These are phyloP conservation scores for Saxidomus purpurata DNA, from an alignment of 1,140 invertebrate genomes.

Conservation along the genomic window DNA sequence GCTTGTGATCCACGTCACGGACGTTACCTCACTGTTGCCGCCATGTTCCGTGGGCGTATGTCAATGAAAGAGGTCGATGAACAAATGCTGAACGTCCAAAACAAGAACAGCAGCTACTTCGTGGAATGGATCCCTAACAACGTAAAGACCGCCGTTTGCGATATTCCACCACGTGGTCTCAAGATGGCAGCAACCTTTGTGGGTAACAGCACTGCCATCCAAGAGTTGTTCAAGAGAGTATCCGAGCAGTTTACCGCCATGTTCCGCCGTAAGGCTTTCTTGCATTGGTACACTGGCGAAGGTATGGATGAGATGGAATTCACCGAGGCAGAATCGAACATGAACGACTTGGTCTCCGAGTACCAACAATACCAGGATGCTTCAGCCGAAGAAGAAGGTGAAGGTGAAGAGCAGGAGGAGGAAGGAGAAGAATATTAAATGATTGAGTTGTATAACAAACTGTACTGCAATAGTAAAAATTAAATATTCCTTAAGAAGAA, in stretches of 20 bases:
- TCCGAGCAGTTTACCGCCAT: constrained; percentile 88
- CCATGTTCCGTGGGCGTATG: constrained; percentile 93
- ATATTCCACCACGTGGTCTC: constrained; percentile 95
- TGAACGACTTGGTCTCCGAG: constrained; percentile 95
- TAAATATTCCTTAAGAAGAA: too few relatives aligned
- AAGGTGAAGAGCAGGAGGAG: too few relatives aligned
- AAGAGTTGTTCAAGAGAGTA: too few relatives aligned
- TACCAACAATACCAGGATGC: constrained; percentile 98
- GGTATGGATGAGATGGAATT: constrained; percentile 94
- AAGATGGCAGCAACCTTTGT: too few relatives aligned
- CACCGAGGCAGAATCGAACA: constrained; percentile 92
- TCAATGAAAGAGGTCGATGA: constrained; percentile 87
- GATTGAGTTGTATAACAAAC: too few relatives aligned
- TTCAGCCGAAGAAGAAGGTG: too few relatives aligned
- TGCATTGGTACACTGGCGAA: constrained; percentile 93
- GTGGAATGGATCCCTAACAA: constrained; percentile 98
- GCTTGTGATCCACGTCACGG: constrained; percentile 91
- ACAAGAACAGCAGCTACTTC: constrained; percentile 91
- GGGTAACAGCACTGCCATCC: too few relatives aligned
- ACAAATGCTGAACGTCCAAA: constrained; percentile 85
- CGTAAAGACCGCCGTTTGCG: constrained; percentile 96
- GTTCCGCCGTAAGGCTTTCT: constrained; percentile 91
- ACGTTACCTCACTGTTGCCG: constrained; percentile 91
- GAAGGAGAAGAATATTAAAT: too few relatives aligned
- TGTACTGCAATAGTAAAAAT: too few relatives aligned